These are phyloP conservation scores for Isichthys henryi DNA, from an alignment of 2,113 vertebrate genomes.

Conservation along the genomic window DNA sequence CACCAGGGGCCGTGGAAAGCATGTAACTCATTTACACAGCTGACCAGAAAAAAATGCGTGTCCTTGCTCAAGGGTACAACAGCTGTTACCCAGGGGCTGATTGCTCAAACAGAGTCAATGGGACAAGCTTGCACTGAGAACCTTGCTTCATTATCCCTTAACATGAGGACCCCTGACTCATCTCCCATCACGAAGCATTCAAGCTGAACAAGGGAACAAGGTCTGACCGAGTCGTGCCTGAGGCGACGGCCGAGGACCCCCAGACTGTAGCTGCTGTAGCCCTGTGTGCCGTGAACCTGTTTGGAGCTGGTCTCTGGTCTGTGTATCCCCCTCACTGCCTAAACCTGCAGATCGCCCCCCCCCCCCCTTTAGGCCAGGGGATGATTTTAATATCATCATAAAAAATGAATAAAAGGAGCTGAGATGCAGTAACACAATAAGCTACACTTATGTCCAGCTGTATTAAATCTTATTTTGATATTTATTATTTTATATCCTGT, in stretches of 20 bases:
- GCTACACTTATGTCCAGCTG: not conserved
- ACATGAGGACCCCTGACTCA: not conserved
- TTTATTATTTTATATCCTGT: conserved; percentile 1
- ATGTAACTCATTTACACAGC: not conserved
- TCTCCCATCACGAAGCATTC: not conserved
- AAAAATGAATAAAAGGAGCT: not conserved
- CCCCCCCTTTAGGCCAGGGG: not conserved
- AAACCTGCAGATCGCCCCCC: not conserved
- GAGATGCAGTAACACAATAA: not conserved
- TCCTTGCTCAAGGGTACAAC: not conserved
- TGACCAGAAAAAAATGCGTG: not conserved
- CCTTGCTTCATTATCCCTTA: not conserved
- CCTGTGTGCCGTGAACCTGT: not conserved
- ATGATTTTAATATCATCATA: conserved; percentile 3
- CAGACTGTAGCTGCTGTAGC: not conserved
- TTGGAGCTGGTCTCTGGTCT: not conserved
- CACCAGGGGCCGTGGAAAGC: not conserved
- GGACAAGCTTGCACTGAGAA: not conserved
- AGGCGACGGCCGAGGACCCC: not conserved
- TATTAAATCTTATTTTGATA: not conserved
- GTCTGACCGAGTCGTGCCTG: not conserved
- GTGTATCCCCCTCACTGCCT: not conserved
- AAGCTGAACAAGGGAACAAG: not conserved
- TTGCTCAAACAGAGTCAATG: not conserved
- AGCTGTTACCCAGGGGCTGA: not conserved